Percentiles rank a stretch among this genome's conserved stretches.
phyloP scores from a whole-genome alignment of 2,113 vertebrate species.

The Malaclemys terrapin region DNA sequence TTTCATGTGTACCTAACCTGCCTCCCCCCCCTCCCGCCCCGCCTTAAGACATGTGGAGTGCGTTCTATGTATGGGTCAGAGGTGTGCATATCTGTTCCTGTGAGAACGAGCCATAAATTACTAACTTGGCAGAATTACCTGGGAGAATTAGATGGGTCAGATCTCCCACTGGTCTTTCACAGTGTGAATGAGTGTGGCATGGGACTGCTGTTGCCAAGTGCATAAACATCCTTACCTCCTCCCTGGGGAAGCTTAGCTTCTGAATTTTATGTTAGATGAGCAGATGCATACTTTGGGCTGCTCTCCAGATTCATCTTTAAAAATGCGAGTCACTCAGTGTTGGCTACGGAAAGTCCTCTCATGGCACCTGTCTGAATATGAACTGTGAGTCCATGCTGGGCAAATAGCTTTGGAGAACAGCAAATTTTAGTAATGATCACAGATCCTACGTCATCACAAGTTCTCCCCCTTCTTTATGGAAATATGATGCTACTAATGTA shows the following conservation, averaged over 20 bases:
- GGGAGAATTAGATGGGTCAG: constrained; percentile 51
- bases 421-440: not conserved
- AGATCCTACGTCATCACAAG: not conserved
- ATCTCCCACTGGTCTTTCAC: constrained; percentile 53
- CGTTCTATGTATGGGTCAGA: not conserved
- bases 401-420: not conserved
- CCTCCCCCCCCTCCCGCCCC: rapidly evolving
- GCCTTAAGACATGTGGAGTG: not conserved
- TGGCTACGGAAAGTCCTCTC: constrained; percentile 20
- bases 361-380: constrained; percentile 4
- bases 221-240: constrained; percentile 63
- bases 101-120: constrained; percentile 13
- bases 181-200: constrained; percentile 22
- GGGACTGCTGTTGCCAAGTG: constrained; percentile 55
- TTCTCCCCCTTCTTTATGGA: not conserved
- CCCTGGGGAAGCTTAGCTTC: constrained; percentile 60
- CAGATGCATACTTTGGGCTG: constrained; percentile 67
- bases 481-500: not conserved
- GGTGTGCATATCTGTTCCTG: not conserved
- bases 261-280: constrained; percentile 56
- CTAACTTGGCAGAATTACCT: constrained; percentile 11
- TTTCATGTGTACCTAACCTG: not conserved
- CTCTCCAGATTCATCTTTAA: constrained; percentile 59
- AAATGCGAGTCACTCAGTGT: constrained; percentile 45
- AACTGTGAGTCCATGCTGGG: not conserved